Evolutionary conservation across 1,140 invertebrate genomes (phyloP).

Genomic region (Lucilia cuprina): DNA sequence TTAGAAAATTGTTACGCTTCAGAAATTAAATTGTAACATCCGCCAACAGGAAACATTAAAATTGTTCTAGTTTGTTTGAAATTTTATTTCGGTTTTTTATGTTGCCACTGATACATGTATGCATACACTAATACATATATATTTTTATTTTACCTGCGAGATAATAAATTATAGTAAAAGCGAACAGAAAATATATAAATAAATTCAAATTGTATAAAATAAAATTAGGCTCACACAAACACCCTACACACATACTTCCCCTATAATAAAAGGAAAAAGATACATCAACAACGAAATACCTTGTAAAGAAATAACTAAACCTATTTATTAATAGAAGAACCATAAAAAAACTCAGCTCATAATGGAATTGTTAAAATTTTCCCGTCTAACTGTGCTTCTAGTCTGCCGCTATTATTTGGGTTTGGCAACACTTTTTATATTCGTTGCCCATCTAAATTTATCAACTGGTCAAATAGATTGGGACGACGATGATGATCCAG

Average conservation of each 20-base stretch:
- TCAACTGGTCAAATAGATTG: constrained; percentile 62
- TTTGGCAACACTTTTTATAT: constrained; percentile 49
- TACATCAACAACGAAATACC: constrained; percentile 44
- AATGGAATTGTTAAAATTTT: constrained; percentile 52
- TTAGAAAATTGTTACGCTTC: constrained; percentile 37
- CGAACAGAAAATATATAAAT: constrained; percentile 1
- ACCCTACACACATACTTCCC: not conserved
- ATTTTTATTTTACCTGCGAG: not conserved
- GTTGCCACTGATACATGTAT: not conserved
- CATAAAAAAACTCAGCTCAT: no score
- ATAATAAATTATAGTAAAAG: constrained; percentile 24
- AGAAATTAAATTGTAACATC: constrained; percentile 42
- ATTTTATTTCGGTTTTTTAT: not conserved
- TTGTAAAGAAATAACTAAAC: constrained; percentile 31
- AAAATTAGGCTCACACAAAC: not conserved
- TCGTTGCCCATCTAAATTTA: constrained; percentile 52
- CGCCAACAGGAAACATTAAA: constrained; percentile 36
- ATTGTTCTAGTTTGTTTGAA: constrained; percentile 34
- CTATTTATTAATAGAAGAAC: no score
- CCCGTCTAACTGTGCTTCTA: not conserved
- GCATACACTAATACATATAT: not conserved
- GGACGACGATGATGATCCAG: constrained; percentile 63
- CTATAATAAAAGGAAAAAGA: not conserved
- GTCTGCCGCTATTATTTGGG: constrained; percentile 40
- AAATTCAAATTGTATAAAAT: not conserved